phyloP scores from a whole-genome alignment of 2,888 invertebrate species.

The Globia sparganii region DNA sequence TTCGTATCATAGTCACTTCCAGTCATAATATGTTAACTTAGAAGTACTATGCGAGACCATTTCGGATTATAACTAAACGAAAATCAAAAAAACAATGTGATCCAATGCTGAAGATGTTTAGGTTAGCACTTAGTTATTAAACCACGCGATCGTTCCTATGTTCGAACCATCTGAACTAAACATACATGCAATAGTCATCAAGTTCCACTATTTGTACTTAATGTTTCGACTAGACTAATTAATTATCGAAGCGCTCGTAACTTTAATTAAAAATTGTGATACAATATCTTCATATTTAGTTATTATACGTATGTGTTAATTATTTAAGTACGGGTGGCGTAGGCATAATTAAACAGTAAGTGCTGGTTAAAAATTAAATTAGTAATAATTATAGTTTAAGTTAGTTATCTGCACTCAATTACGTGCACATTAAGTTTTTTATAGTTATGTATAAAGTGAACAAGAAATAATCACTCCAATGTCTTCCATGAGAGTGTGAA shows the following conservation, averaged over 20 bases:
- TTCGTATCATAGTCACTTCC: conserved; percentile 89
- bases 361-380: conserved; percentile 57
- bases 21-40: conserved; percentile 90
- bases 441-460: conserved; percentile 60
- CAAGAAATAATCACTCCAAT: conserved; percentile 78
- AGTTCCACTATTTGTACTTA: conserved; percentile 86
- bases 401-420: conserved; percentile 59
- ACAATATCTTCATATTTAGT: conserved; percentile 81
- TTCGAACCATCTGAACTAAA: conserved; percentile 78
- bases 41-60: conserved; percentile 82
- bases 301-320: conserved; percentile 68
- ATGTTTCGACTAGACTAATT: conserved; percentile 77
- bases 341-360: conserved; percentile 52
- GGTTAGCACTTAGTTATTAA: conserved; percentile 78
- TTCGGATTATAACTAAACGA: conserved; percentile 78
- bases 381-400: conserved; percentile 57
- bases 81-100: conserved; percentile 83
- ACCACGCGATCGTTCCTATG: conserved; percentile 86
- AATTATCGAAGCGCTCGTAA: conserved; percentile 77
- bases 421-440: conserved; percentile 71
- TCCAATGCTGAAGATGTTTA: conserved; percentile 80
- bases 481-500: conserved; percentile 80
- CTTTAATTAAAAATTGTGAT: conserved; percentile 86
- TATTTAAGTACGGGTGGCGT: conserved; percentile 81
- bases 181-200: conserved; percentile 81